Conservation (phyloP, 2,797 vertebrate genomes). For the Rhodeus uyekii region DNA sequence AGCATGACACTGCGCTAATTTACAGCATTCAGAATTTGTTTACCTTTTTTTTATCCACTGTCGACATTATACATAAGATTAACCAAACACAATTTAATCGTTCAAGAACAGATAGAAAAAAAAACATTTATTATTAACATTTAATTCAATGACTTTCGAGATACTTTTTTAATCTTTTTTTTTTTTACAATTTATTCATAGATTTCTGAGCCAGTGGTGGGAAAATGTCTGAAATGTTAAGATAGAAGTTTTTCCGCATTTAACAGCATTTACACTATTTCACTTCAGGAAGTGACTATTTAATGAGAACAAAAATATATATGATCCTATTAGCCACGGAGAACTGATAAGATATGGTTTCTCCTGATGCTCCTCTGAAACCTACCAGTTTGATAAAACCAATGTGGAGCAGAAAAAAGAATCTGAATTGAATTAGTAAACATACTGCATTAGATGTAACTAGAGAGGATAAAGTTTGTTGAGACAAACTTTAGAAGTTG, state of each 20-base stretch:
- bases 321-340: neutral
- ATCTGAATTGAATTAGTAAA: neutral
- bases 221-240: neutral
- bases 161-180: neutral
- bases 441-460: constrained; percentile 29
- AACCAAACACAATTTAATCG: neutral
- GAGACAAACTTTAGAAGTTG: no score
- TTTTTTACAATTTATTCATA: neutral
- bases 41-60: neutral
- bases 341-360: neutral
- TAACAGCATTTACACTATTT: neutral
- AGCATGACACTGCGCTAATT: neutral
- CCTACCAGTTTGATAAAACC: neutral
- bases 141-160: neutral
- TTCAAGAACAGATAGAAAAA: neutral
- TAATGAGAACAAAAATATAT: no score
- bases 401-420: neutral
- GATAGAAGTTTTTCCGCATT: no score
- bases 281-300: neutral
- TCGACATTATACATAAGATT: neutral
- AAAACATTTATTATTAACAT: no score
- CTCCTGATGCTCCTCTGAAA: neutral
- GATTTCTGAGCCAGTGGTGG: neutral
- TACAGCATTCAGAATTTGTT: neutral
- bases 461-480: no score